Evolutionary conservation across 2,113 vertebrate genomes (phyloP).

Genomic region (Petaurus breviceps): DNA sequence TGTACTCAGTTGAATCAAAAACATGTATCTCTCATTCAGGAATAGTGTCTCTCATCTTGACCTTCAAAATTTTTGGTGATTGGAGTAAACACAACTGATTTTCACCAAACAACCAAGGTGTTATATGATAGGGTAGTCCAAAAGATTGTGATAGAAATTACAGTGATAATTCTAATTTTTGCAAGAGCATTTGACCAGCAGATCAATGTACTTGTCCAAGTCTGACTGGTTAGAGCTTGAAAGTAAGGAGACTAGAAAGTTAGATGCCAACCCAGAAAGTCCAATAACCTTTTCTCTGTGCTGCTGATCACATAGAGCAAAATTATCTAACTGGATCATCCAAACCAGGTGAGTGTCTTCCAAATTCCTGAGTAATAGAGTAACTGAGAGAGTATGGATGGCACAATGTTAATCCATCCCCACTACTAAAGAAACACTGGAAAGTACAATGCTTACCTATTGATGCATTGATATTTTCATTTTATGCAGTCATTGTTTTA

Average conservation of each 20-base stretch:
- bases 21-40: neutral
- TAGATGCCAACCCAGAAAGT: neutral
- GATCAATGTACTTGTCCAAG: neutral
- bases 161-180: neutral
- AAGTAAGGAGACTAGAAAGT: neutral
- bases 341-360: neutral
- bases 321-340: neutral
- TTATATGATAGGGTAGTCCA: neutral
- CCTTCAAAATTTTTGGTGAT: neutral
- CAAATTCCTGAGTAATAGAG: neutral
- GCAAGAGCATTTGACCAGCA: neutral
- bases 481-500: neutral
- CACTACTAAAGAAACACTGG: neutral
- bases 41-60: neutral
- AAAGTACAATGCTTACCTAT: neutral
- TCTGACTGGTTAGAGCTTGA: neutral
- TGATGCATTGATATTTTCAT: neutral
- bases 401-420: neutral
- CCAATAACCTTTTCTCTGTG: neutral
- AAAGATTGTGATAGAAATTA: neutral
- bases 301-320: neutral
- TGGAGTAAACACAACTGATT: neutral
- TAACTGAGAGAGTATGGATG: neutral
- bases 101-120: neutral
- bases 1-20: neutral